A percentile compares a stretch with the other conserved stretches of the same genome.
Evolutionary conservation across 1,140 invertebrate species (phyloP).

Genomic region (Trissolcus basalis): DNA sequence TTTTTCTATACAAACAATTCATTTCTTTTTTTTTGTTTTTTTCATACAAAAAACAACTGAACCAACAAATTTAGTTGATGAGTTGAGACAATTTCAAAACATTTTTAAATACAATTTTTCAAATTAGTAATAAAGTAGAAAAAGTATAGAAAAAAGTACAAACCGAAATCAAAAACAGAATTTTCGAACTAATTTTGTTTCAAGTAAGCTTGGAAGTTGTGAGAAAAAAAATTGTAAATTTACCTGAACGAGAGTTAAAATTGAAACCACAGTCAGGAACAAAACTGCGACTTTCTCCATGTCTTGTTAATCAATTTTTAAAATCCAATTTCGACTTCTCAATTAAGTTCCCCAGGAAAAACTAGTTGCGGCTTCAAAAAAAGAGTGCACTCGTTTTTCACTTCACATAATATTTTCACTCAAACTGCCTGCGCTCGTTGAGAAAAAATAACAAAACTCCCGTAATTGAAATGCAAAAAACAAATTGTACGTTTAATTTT

Average conservation of each 20-base stretch:
- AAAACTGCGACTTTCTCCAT: constrained; percentile 2
- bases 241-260: constrained; percentile 8
- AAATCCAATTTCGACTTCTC: constrained; percentile 1
- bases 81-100: no score
- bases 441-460: not conserved
- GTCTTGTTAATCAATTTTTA: not conserved
- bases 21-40: no score
- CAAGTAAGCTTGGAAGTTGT: no score
- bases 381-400: not conserved
- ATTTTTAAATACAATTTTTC: no score
- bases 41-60: no score
- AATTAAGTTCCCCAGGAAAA: not conserved
- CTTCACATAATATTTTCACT: constrained; percentile 11
- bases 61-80: no score
- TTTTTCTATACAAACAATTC: no score
- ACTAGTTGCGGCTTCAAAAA: constrained; percentile 12
- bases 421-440: not conserved
- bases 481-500: not conserved
- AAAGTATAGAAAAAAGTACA: no score
- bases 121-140: no score
- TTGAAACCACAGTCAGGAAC: not conserved
- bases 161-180: no score
- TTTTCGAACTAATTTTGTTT: no score
- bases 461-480: not conserved
- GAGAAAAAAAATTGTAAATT: not conserved